A percentile compares a stretch with the other conserved stretches of the same genome.
phyloP scores from a whole-genome alignment of 1,140 invertebrate species.

The Caenorhabditis briggsae region DNA sequence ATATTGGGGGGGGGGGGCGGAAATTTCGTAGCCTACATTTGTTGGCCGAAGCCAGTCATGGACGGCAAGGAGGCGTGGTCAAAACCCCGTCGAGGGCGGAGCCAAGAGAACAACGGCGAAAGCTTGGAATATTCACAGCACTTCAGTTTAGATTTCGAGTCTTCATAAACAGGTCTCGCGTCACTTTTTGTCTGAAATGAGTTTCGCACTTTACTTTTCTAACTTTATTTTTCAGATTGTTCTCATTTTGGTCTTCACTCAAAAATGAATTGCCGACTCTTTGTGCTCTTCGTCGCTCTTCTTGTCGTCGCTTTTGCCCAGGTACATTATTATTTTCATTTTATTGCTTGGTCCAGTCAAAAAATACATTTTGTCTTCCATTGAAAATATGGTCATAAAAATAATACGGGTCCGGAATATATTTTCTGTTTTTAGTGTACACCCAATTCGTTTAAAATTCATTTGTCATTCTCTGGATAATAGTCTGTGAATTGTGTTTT shows the following conservation, averaged over 20 bases:
- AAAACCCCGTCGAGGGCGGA: background rate
- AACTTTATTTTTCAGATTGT: background rate
- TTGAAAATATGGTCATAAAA: no score
- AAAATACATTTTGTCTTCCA: no score
- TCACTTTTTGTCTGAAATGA: no score
- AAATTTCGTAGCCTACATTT: background rate
- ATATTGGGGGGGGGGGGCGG: background rate
- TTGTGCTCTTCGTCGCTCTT: background rate
- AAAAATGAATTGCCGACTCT: slow-evolving; percentile 33
- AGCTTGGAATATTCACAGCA: background rate
- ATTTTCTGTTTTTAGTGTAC: no score
- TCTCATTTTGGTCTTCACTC: slow-evolving; percentile 19
- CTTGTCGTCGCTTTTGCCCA: slow-evolving; percentile 6
- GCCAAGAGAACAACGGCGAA: background rate
- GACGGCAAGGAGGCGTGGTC: background rate
- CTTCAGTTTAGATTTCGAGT: background rate
- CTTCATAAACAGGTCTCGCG: no score
- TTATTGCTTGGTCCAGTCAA: background rate
- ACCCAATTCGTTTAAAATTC: no score
- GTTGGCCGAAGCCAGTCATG: background rate
- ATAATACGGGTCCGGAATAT: no score
- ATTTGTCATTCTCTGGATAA: no score
- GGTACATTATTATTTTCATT: background rate
- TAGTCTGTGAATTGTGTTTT: no score
- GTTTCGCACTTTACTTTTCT: background rate